A percentile compares a stretch with the other conserved stretches of the same genome.
These are phyloP conservation scores for Microctenopoma lineatum DNA, from an alignment of 2,797 vertebrate species.

Conservation along the genomic window DNA sequence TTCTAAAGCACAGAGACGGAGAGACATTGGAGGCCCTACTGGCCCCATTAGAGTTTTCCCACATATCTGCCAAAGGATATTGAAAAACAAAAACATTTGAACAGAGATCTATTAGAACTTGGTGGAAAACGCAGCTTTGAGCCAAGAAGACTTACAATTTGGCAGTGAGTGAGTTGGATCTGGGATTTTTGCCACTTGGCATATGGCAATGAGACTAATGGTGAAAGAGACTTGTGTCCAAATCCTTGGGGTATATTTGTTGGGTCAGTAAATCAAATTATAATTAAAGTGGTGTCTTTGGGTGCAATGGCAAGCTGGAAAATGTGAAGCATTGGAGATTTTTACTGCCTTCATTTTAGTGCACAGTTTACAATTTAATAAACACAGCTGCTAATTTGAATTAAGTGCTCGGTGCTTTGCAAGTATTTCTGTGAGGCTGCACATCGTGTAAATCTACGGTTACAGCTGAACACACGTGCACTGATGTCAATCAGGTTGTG, in stretches of 20 bases:
- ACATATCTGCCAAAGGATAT: conserved; percentile 22
- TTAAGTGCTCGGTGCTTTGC: too few relatives aligned
- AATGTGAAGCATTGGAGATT: background rate
- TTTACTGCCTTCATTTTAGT: too few relatives aligned
- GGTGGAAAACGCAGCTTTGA: background rate
- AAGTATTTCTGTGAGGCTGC: too few relatives aligned
- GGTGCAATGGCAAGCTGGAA: background rate
- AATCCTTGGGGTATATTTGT: conserved; percentile 32
- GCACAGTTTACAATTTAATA: too few relatives aligned
- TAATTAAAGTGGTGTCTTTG: conserved; percentile 31
- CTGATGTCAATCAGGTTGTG: too few relatives aligned
- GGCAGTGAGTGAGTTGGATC: background rate
- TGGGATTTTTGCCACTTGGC: conserved; percentile 52
- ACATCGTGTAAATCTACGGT: too few relatives aligned
- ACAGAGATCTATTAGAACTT: conserved; percentile 7
- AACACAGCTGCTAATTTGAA: too few relatives aligned
- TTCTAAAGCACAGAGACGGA: background rate
- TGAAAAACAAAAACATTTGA: conserved; percentile 18
- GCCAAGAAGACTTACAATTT: conserved; percentile 18
- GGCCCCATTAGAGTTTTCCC: background rate
- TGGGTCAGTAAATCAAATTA: conserved; percentile 44
- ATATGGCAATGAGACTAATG: conserved; percentile 40
- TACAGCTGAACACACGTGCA: too few relatives aligned
- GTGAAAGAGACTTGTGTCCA: conserved; percentile 27
- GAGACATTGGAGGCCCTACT: background rate